Base-by-base conservation (phyloP, 2,113 vertebrate genomes). In the Typhlomys cinereus region DNA sequence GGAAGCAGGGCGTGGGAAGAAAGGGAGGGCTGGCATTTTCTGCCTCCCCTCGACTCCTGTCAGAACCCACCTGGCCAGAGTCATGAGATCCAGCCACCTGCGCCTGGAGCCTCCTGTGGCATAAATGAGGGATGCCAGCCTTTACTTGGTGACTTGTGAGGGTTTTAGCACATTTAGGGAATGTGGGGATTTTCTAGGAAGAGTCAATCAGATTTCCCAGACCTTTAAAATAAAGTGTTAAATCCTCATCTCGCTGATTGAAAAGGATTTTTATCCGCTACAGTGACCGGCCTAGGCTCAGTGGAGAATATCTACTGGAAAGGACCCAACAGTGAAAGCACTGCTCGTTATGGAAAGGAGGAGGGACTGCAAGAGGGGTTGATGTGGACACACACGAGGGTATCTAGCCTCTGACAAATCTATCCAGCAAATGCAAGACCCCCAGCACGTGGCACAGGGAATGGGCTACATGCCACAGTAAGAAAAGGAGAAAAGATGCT, bases 1-100 rank as follows among this genome's bases (percentile, higher is more conserved):
- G 86, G 75, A 73, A 39, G 14, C 46, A 23, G 54, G 11, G 23
- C 44, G 46, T 93, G 85, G 95, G 93, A 94, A 66, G 90, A 74
- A 74, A 36, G 46, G 76, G 50, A 23, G 4, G 91, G 39, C 84
- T 93, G 85, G n/a, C 71, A 59, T 82, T 91, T 88, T 73, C 85
- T 85, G 67, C 82, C 39, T 85, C 62, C 59, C 62, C 14, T 21
- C 25, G 59, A 25, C 61, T 57, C 78, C 18, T 62, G 1, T 73
- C 23, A 17, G 41, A 74, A 81, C 48, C n/a, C 75, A 34, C 79
- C 23, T 48, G 83, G 59, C 44, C 52, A 31, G 23, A 89, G 75
- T 31, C 89, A 66, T 1, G 62, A 79, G 34, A 39, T 64, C 64
- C 39, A 54, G 75, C 61, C 61, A 52, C 67, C 61, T 87, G 70